Conservation (phyloP, 64 coral and sea anemone species). For the Montipora cactus region DNA sequence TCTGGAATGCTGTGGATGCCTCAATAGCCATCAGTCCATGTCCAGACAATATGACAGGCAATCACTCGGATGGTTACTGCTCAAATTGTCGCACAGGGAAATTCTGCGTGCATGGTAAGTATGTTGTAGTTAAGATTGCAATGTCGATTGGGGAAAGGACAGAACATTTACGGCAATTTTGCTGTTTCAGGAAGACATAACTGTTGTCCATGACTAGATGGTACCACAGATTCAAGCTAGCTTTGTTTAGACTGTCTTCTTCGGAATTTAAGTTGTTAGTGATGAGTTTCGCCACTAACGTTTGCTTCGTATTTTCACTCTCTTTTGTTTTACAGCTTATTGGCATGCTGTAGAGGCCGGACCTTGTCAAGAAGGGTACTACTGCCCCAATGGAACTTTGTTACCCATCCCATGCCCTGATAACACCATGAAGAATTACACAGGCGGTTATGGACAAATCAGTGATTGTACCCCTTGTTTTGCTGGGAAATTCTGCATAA, state of each 20-base stretch:
- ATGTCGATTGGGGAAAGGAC: too few relatives aligned
- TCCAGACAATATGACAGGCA: not conserved
- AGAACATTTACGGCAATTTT: too few relatives aligned
- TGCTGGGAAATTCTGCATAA: constrained; percentile 88
- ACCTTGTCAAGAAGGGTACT: constrained; percentile 87
- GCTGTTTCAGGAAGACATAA: too few relatives aligned
- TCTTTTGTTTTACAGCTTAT: not conserved
- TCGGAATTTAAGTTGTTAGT: too few relatives aligned
- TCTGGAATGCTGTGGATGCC: constrained; percentile 1
- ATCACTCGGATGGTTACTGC: not conserved
- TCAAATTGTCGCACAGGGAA: constrained; percentile 4
- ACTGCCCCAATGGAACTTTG: constrained; percentile 88
- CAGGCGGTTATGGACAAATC: constrained; percentile 79
- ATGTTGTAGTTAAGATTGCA: not conserved
- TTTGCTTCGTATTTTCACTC: not conserved
- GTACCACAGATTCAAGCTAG: too few relatives aligned
- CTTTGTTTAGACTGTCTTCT: too few relatives aligned
- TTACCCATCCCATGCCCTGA: constrained; percentile 86
- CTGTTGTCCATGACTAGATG: too few relatives aligned
- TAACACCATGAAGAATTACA: constrained; percentile 96
- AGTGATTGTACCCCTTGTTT: constrained; percentile 87
- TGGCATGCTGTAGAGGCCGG: constrained; percentile 72
- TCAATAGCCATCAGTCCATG: constrained; percentile 28
- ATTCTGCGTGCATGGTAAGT: constrained; percentile 12
- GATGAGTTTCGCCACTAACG: too few relatives aligned